Conservation (phyloP, 2,797 vertebrate genomes). For the Triplophysa bombifrons region DNA sequence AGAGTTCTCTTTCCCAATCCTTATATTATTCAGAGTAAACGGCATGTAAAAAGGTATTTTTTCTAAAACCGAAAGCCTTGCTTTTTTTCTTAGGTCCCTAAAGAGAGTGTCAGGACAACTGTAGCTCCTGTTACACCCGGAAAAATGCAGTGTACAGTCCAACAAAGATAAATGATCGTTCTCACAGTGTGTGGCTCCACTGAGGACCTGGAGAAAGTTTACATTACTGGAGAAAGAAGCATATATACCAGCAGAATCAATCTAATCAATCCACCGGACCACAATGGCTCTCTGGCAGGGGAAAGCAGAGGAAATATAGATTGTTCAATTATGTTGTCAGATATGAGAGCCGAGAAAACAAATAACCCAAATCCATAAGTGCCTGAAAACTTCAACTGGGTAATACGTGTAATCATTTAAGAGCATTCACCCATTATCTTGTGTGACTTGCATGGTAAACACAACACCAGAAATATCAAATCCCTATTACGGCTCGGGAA, state of each 20-base stretch:
- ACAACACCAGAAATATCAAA: conserved; percentile 33
- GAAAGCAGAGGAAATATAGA: conserved; percentile 52
- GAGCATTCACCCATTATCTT: conserved; percentile 34
- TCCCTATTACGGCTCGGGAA: conserved; percentile 25
- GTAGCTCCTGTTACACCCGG: conserved; percentile 10
- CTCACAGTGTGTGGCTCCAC: conserved; percentile 6
- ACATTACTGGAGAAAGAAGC: conserved; percentile 38
- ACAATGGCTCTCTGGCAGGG: conserved; percentile 47
- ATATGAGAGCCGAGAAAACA: conserved; percentile 54
- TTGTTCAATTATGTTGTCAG: conserved; percentile 58
- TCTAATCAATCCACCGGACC: conserved; percentile 54
- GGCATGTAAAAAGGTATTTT: conserved; percentile 19
- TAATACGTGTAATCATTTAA: conserved; percentile 50
- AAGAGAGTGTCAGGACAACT: background rate
- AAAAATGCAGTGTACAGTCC: conserved; percentile 13
- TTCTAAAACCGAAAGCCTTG: background rate
- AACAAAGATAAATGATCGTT: conserved; percentile 12
- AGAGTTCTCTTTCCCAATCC: conserved; percentile 25
- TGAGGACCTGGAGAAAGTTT: conserved; percentile 45
- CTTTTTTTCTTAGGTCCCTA: background rate
- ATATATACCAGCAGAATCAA: conserved; percentile 50
- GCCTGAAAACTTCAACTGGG: conserved; percentile 47
- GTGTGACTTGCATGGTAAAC: conserved; percentile 29
- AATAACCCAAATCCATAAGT: conserved; percentile 49
- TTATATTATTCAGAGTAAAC: conserved; percentile 43